phyloP scores from a whole-genome alignment of 1,140 invertebrate species.

The Arctopsyche grandis region DNA sequence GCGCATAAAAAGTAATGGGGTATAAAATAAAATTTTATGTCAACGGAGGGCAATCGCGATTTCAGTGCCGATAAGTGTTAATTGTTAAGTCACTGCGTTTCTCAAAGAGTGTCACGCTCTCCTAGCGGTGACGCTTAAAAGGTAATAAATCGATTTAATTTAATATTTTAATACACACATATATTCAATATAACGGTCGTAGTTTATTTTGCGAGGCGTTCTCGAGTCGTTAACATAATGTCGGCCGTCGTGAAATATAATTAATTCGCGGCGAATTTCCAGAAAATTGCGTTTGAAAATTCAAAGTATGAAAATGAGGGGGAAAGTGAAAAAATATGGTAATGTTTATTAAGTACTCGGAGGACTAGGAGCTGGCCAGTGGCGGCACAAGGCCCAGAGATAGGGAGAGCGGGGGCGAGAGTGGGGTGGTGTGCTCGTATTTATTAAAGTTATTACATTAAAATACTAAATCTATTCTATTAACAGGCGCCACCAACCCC shows the following conservation, averaged over 20 bases:
- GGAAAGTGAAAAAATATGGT: slow-evolving; percentile 40
- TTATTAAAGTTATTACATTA: slow-evolving; percentile 26
- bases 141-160: slow-evolving; percentile 26
- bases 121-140: neutral
- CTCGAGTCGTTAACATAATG: slow-evolving; percentile 2
- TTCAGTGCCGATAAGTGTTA: too few relatives aligned
- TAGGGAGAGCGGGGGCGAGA: neutral
- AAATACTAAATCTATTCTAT: slow-evolving; percentile 26
- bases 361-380: neutral
- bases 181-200: neutral
- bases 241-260: slow-evolving; percentile 8
- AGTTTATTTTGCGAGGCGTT: neutral
- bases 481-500: neutral
- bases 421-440: neutral
- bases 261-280: slow-evolving; percentile 26
- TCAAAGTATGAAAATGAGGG: slow-evolving; percentile 25
- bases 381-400: neutral
- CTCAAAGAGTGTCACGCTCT: too few relatives aligned
- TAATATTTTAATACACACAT: slow-evolving; percentile 7
- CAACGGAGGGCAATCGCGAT: neutral
- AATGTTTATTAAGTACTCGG: slow-evolving; percentile 41
- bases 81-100: too few relatives aligned
- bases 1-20: too few relatives aligned
- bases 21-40: too few relatives aligned
- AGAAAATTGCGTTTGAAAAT: slow-evolving; percentile 39